Conservation (phyloP, 2,797 vertebrate species). For the Oryzias sinensis region DNA sequence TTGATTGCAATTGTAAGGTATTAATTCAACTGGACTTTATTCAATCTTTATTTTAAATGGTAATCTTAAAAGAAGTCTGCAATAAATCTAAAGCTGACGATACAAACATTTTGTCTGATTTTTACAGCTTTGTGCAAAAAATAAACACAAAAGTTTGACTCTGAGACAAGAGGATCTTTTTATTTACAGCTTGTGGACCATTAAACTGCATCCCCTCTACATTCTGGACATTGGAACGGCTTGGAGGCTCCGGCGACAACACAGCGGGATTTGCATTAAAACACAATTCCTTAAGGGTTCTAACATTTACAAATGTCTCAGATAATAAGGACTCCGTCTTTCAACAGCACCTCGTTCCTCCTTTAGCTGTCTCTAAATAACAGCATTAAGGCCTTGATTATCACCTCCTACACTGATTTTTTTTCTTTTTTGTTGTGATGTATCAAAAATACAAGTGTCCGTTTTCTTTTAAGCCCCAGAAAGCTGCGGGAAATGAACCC, state of each 20-base stretch:
- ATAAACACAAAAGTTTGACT: conserved; percentile 40
- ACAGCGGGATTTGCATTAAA: conserved; percentile 49
- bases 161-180: conserved; percentile 54
- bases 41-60: background rate
- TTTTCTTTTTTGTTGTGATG: conserved; percentile 50
- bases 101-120: background rate
- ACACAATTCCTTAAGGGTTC: conserved; percentile 38
- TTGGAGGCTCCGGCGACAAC: conserved; percentile 32
- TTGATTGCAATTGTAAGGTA: conserved; percentile 3
- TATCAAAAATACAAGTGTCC: conserved; percentile 16
- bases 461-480: conserved; percentile 20
- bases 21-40: background rate
- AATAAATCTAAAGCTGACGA: background rate
- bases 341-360: conserved; percentile 12
- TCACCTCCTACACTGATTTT: conserved; percentile 38
- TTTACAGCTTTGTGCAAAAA: background rate
- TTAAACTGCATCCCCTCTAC: conserved; percentile 52
- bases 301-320: conserved; percentile 28
- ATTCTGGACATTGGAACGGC: conserved; percentile 38
- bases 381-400: conserved; percentile 72
- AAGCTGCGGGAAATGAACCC: conserved; percentile 36
- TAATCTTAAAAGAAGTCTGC: background rate
- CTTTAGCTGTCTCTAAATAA: conserved; percentile 9
- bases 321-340: conserved; percentile 29
- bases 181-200: conserved; percentile 72